These are phyloP conservation scores for Malthinus flaveolus DNA, from an alignment of 2,888 invertebrate species.

Conservation along the genomic window DNA sequence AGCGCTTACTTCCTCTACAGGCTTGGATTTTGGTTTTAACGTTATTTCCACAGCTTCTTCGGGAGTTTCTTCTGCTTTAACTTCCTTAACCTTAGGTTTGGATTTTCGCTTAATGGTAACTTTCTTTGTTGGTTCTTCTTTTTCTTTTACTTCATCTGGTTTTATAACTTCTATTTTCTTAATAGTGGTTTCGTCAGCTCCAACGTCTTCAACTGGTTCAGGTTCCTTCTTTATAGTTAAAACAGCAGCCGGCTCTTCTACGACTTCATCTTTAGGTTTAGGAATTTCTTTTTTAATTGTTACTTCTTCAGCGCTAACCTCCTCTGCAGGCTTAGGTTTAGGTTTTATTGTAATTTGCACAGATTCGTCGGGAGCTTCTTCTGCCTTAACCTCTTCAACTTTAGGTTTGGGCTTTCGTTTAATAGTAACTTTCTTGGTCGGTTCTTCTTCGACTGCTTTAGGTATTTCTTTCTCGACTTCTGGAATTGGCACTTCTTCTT, in stretches of 20 bases:
- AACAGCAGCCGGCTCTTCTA: constrained; percentile 58
- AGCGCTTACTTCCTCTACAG: constrained; percentile 52
- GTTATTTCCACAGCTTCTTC: constrained; percentile 41
- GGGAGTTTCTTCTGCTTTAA: constrained; percentile 31
- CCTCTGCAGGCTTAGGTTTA: constrained; percentile 54
- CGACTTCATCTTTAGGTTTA: constrained; percentile 10
- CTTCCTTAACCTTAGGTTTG: constrained; percentile 53
- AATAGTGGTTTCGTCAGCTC: constrained; percentile 28
- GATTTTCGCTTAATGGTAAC: constrained; percentile 33
- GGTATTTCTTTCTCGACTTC: constrained; percentile 34
- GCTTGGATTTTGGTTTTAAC: constrained; percentile 41
- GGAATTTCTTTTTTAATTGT: constrained; percentile 29
- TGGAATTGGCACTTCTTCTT: constrained; percentile 32
- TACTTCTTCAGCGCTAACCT: constrained; percentile 27
- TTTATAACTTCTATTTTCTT: constrained; percentile 69
- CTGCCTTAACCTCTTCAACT: constrained; percentile 47
- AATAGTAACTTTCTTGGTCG: constrained; percentile 32
- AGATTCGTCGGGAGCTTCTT: constrained; percentile 38
- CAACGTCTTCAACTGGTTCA: constrained; percentile 36
- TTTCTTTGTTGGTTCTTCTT: constrained; percentile 37
- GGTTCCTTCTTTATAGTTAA: constrained; percentile 55
- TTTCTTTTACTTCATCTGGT: constrained; percentile 62
- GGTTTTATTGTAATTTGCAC: constrained; percentile 44
- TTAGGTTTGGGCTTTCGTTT: constrained; percentile 38
- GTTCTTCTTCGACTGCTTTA: constrained; percentile 29